Conservation (phyloP, 2,888 invertebrate species). For the Coleophora flavipennella region DNA sequence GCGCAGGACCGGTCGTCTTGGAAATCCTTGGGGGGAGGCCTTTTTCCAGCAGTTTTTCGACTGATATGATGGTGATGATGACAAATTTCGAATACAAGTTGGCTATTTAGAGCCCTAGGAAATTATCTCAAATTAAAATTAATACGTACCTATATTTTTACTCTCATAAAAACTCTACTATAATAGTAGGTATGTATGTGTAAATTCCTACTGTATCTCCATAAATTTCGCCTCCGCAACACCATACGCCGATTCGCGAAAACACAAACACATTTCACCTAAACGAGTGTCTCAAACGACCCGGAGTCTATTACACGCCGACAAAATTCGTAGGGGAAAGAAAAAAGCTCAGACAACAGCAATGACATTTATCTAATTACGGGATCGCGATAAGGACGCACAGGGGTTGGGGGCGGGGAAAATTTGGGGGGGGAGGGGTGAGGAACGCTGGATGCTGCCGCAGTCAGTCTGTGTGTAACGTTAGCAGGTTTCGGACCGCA, state of each 20-base stretch:
- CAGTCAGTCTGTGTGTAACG: constrained; percentile 36
- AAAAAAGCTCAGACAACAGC: constrained; percentile 49
- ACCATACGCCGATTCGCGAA: neutral
- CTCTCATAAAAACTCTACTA: no score
- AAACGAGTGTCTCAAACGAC: constrained; percentile 22
- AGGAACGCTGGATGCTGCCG: constrained; percentile 37
- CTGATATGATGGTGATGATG: no score
- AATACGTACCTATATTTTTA: no score
- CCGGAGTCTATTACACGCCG: constrained; percentile 36
- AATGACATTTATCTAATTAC: constrained; percentile 71
- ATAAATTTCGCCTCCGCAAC: neutral
- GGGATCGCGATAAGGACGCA: constrained; percentile 57
- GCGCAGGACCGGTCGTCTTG: no score
- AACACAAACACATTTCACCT: constrained; percentile 14
- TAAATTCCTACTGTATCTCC: neutral
- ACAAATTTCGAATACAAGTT: no score
- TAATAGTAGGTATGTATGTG: no score
- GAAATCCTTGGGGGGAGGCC: no score
- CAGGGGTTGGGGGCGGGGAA: constrained; percentile 28
- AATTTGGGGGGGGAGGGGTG: constrained; percentile 24
- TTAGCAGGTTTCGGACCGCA: constrained; percentile 19
- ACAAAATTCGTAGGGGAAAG: constrained; percentile 35
- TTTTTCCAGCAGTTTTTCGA: no score
- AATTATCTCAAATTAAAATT: no score
- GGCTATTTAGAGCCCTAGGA: no score